Conservation (phyloP, 2,797 vertebrate species). For the Pangasius larnaudii region DNA sequence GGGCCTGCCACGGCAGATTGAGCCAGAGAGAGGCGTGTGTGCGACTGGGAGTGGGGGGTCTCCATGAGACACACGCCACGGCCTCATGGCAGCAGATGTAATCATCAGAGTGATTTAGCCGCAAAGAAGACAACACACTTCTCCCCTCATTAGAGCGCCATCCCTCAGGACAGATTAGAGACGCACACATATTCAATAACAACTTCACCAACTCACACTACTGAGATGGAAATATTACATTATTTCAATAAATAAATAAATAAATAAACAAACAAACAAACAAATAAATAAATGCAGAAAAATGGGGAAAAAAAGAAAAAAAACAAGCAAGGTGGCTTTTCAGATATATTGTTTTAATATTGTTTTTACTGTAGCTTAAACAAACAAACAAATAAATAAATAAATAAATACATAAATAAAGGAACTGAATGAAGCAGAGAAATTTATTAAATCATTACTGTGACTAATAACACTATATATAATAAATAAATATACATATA, state of each 20-base stretch:
- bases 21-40: conserved; percentile 71
- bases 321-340: neutral
- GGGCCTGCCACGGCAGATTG: conserved; percentile 80
- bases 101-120: conserved; percentile 89
- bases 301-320: conserved; percentile 18
- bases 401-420: neutral
- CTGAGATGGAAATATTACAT: conserved; percentile 77
- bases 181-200: conserved; percentile 74
- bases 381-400: too few species aligned
- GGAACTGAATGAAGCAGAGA: too few species aligned
- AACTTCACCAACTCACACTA: conserved; percentile 84
- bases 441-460: too few species aligned
- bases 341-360: conserved; percentile 47
- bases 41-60: conserved; percentile 64
- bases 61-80: conserved; percentile 85
- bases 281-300: neutral
- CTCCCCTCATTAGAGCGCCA: conserved; percentile 78
- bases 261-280: neutral
- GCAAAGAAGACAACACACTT: conserved; percentile 80
- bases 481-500: too few species aligned
- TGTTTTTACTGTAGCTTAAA: conserved; percentile 40
- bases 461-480: too few species aligned
- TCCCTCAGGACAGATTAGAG: conserved; percentile 89
- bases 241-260: conserved; percentile 17
- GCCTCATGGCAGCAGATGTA: conserved; percentile 84